Evolutionary conservation across 2,888 invertebrate genomes (phyloP), one percentile per base, ranked within the genome.

Genomic region (Cylloceria caligata): DNA sequence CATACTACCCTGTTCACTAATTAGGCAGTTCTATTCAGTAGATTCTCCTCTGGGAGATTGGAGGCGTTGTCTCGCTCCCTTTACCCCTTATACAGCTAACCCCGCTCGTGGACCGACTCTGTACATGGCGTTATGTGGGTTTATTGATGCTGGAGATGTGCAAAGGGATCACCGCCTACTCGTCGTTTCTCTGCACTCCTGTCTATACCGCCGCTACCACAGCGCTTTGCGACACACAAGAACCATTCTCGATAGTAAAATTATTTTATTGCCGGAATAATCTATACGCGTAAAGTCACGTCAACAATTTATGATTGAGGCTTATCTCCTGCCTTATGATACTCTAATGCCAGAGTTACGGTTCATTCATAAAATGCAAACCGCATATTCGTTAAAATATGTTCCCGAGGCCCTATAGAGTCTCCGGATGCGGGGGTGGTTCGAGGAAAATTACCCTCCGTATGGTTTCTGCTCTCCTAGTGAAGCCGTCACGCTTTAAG

Each of bases 1-100:
- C 77, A 89, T 90, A 83, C 86, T 86, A 84, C 85, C 90, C 90
- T 89, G 87, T 76, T 87, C 88, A 81, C 86, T 89, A 89, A 89
- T 89, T 89, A 89, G 89, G 89, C 83, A 87, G 83, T 85, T 86
- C 86, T 88, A 89, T 89, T 88, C 90, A 88, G 72, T 80, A 65
- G 45, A 65, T 62, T 79, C 75, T 60, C 79, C 76, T 83, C 69
- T 55, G 47, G 34, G 75, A 77, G 79, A 80, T 77, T 57, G 67
- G 77, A 16, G 57, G 13, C 3, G 34, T 16, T 42, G 60, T 79
- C 55, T 71, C 67, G 65, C 65, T 74, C 60, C 67, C 21, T 16
- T n/a, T 24, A 45, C 45, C 60, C 75, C 75, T 55, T 36, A 24
- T 60, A n/a, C n/a, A 13, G 19, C 19, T 42, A 21, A 6, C 55